Percentiles rank a stretch among this genome's conserved stretches.
Conservation (phyloP, 2,113 vertebrate species). For the Mohoua ochrocephala region DNA sequence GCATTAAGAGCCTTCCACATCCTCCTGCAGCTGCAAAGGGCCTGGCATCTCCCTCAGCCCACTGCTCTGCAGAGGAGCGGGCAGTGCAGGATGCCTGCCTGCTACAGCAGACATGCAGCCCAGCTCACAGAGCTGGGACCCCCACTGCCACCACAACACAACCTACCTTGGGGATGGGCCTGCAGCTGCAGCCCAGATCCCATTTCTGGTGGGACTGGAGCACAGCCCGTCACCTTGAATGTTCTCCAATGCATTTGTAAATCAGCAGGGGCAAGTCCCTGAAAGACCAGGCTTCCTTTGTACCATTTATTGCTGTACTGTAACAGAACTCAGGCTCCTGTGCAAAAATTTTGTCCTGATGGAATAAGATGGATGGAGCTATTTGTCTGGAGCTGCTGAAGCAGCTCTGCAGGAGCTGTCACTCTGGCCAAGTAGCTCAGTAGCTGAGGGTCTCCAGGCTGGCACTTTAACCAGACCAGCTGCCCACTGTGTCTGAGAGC, state of each 20-base stretch:
- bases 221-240: background rate
- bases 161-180: background rate
- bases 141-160: background rate
- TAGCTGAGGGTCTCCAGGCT: background rate
- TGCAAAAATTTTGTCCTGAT: background rate
- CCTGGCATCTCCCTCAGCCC: background rate
- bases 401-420: background rate
- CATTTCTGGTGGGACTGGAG: background rate
- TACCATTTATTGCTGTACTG: background rate
- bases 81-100: background rate
- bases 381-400: background rate
- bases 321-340: background rate
- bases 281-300: background rate
- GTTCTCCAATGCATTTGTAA: background rate
- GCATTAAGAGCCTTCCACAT: background rate
- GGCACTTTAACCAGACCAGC: background rate
- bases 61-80: background rate
- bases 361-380: background rate
- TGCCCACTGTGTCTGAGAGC: accelerated
- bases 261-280: background rate
- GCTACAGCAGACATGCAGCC: background rate
- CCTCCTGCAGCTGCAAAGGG: background rate
- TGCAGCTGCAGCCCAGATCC: background rate
- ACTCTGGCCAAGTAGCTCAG: background rate
- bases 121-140: background rate